A percentile compares a stretch with the other conserved stretches of the same genome.
These are phyloP conservation scores for Melanostoma scalare DNA, from an alignment of 2,888 invertebrate species.

Conservation along the genomic window DNA sequence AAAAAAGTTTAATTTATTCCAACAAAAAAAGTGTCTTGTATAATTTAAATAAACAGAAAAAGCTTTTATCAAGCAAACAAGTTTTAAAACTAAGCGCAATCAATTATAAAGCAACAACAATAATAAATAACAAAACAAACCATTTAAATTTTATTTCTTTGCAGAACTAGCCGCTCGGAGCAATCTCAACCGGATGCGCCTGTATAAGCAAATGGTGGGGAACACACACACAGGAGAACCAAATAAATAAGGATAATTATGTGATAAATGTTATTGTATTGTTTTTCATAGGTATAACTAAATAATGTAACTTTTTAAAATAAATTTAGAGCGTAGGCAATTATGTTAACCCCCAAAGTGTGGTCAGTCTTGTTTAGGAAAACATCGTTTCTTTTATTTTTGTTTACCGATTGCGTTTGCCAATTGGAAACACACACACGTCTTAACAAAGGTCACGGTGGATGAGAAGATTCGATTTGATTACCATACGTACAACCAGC, in stretches of 20 bases:
- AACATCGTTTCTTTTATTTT: conserved; percentile 2
- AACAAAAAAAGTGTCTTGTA: conserved; percentile 20
- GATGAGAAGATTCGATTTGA: conserved; percentile 4
- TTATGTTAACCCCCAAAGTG: conserved; percentile 34
- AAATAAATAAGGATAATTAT: conserved; percentile 59
- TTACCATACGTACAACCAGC: neutral
- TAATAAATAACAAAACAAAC: conserved; percentile 37
- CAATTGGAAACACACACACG: conserved; percentile 45
- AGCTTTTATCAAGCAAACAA: conserved; percentile 29
- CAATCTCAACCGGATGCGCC: conserved; percentile 61
- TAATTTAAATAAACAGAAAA: conserved; percentile 11
- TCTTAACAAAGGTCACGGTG: conserved; percentile 1
- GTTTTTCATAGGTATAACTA: conserved; percentile 36
- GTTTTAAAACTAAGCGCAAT: conserved; percentile 30
- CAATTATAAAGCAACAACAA: conserved; percentile 38
- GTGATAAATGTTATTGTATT: conserved; percentile 61
- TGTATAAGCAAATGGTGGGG: conserved; percentile 44
- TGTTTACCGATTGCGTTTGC: conserved; percentile 30
- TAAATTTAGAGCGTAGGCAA: conserved; percentile 39
- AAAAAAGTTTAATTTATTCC: conserved; percentile 43
- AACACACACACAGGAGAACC: conserved; percentile 49
- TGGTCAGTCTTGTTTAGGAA: conserved; percentile 54
- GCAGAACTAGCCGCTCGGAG: conserved; percentile 42
- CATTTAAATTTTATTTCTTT: conserved; percentile 46
- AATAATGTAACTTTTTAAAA: conserved; percentile 27